These are phyloP conservation scores for Hepsetus odoe DNA, from an alignment of 2,113 vertebrate species.

Conservation along the genomic window DNA sequence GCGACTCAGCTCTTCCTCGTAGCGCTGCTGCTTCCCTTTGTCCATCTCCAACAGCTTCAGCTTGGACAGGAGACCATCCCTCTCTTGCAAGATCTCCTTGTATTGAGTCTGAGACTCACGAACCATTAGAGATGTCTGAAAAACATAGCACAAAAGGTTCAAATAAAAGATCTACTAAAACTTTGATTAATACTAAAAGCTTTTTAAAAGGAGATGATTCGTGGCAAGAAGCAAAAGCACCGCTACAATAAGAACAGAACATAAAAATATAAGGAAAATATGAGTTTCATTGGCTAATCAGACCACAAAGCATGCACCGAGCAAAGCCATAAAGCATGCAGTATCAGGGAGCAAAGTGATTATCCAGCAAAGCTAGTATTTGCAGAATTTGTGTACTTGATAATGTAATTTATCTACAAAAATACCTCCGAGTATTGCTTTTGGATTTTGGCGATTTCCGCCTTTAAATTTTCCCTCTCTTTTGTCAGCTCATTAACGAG, in stretches of 20 bases:
- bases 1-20: conserved; percentile 89
- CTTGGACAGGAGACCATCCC: conserved; percentile 85
- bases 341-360: conserved; percentile 11
- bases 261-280: neutral
- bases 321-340: neutral
- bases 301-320: neutral
- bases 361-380: conserved; percentile 30
- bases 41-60: conserved; percentile 92
- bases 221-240: neutral
- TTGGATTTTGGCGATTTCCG: conserved; percentile 98
- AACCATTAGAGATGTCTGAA: conserved; percentile 86
- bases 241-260: neutral
- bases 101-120: conserved; percentile 87
- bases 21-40: conserved; percentile 79
- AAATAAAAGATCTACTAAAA: neutral
- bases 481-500: conserved; percentile 94
- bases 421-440: conserved; percentile 97
- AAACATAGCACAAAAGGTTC: conserved; percentile 51
- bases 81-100: conserved; percentile 84
- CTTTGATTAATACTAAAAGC: neutral
- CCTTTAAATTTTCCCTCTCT: conserved; percentile 97
- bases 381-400: conserved; percentile 39
- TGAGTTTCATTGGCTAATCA: neutral
- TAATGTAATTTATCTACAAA: conserved; percentile 60
- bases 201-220: neutral